Base-by-base conservation (phyloP, 2,888 invertebrate species). In the Pseudococcus jackbeardsleyi region DNA sequence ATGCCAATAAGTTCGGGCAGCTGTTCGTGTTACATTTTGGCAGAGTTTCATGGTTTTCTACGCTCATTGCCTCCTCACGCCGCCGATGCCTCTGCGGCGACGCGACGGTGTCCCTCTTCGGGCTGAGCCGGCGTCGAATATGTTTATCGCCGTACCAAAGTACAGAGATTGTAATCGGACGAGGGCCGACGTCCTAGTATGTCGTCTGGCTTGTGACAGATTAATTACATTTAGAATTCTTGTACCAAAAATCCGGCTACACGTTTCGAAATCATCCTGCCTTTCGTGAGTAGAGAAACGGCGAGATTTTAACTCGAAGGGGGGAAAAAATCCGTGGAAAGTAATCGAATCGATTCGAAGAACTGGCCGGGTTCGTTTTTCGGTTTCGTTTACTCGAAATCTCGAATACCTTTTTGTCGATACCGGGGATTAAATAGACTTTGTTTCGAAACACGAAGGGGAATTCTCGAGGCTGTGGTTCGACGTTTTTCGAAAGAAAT, bases 11-110 rank as follows among this genome's bases (percentile, higher is more conserved):
- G 79, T 88, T 79, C 88, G 88, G 82, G 79, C 88, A 59, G 88
- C 82, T 88, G 88, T 54, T 88, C 79, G 82, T 79, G 82, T 88
- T 88, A 82, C 88, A 88, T 88, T 88, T 88, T 88, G 88, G 88
- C 88, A 88, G 54, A 54, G 88, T 88, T 88, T 88, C 88, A 88
- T 59, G 59, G 48, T 87, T 87, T 87, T 77, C 77, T 87, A 77
- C 86, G 86, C 77, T 48, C 50, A 72, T 42, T 86, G 64, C 77
- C 77, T 87, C 50, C 22, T 50, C 46, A 9, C 4, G 11, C 64
- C 9, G 59, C 59, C 11, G 22, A 7, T 1, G 22, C 22, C 64
- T 64, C 11, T 22, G 64, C 22, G 64, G 22, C 64, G 59, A 15
- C 22, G 64, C 72, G 72, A 15, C 33, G 33, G 72, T 33, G 72